These are phyloP conservation scores for Apeltes quadracus DNA, from an alignment of 2,113 vertebrate genomes.

Conservation along the genomic window DNA sequence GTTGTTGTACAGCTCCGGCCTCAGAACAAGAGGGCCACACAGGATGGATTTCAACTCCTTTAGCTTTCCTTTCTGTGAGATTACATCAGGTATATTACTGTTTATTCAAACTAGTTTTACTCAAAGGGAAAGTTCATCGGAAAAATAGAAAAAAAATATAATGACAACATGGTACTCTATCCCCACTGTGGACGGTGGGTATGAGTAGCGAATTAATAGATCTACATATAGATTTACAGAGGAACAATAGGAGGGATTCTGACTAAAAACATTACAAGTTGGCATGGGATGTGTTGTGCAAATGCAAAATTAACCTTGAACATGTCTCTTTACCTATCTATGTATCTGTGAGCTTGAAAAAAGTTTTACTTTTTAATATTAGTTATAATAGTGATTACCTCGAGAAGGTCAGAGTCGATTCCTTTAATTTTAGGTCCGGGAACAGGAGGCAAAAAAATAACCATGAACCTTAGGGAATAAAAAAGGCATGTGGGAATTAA, in stretches of 20 bases:
- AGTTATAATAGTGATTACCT: too few relatives aligned
- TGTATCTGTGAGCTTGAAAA: background rate
- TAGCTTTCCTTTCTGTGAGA: constrained; percentile 88
- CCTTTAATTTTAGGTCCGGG: constrained; percentile 97
- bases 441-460: constrained; percentile 92
- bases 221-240: background rate
- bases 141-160: too few relatives aligned
- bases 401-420: constrained; percentile 90
- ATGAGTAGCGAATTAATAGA: too few relatives aligned
- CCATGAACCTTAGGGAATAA: constrained; percentile 84
- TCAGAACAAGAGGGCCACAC: constrained; percentile 83
- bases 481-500: too few relatives aligned
- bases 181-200: too few relatives aligned
- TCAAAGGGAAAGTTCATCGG: too few relatives aligned
- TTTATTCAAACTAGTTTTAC: too few relatives aligned
- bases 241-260: background rate
- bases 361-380: too few relatives aligned
- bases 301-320: too few relatives aligned
- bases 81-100: background rate
- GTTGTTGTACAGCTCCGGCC: constrained; percentile 84
- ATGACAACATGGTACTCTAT: too few relatives aligned
- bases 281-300: background rate
- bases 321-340: too few relatives aligned
- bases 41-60: constrained; percentile 91
- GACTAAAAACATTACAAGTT: background rate